Conservation (phyloP, 1,140 invertebrate genomes). For the Drosophila hydei region DNA sequence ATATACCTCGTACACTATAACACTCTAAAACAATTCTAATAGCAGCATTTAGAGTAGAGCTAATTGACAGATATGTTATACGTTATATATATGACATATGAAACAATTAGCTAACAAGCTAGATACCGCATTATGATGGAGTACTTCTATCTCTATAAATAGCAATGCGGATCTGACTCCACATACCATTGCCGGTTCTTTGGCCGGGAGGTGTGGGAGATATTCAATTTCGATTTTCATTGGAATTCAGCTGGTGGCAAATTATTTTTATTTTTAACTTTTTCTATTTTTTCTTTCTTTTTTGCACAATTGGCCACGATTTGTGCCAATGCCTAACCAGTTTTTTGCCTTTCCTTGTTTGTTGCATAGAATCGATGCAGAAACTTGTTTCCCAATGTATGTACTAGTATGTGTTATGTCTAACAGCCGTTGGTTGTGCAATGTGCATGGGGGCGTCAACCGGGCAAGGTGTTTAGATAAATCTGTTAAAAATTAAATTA, state of each 20-base stretch:
- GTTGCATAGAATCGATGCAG: conserved; percentile 63
- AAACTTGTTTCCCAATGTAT: conserved; percentile 59
- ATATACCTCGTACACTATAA: no score
- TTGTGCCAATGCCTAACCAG: conserved; percentile 60
- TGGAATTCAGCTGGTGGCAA: conserved; percentile 52
- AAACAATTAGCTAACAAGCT: neutral
- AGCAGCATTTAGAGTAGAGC: no score
- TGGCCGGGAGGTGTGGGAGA: conserved; percentile 18
- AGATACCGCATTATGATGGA: conserved; percentile 1
- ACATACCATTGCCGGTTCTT: conserved; percentile 37
- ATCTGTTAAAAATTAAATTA: conserved; percentile 71
- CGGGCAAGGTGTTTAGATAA: conserved; percentile 70
- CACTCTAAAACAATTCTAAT: no score
- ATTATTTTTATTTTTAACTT: conserved; percentile 2
- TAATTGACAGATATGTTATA: no score
- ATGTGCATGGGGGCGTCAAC: conserved; percentile 58
- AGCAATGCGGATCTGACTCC: conserved; percentile 24
- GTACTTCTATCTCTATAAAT: conserved; percentile 3
- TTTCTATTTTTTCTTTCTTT: conserved; percentile 5
- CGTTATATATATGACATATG: no score
- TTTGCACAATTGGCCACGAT: conserved; percentile 69
- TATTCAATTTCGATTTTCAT: conserved; percentile 66
- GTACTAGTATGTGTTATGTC: conserved; percentile 15
- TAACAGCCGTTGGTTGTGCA: conserved; percentile 66
- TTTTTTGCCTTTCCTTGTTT: conserved; percentile 74